phyloP scores from a whole-genome alignment of 2,888 invertebrate species.

The Thysanoteuthis rhombus region DNA sequence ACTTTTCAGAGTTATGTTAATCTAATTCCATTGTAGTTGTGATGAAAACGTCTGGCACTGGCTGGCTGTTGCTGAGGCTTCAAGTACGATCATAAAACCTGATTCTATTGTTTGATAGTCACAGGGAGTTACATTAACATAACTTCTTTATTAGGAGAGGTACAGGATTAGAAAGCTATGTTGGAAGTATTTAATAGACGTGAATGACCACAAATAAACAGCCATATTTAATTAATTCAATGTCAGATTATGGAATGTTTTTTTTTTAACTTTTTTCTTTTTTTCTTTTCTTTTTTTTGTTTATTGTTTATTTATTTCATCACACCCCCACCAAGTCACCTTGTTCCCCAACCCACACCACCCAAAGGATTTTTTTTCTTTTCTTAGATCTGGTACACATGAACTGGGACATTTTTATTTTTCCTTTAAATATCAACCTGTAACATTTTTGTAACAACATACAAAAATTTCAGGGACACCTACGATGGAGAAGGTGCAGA shows the following conservation, averaged over 20 bases:
- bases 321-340: background rate
- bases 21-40: too few species aligned
- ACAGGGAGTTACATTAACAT: background rate
- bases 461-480: too few species aligned
- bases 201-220: background rate
- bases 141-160: background rate
- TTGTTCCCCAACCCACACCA: background rate
- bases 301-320: background rate
- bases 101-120: background rate
- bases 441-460: background rate
- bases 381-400: too few species aligned
- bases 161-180: background rate
- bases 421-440: too few species aligned
- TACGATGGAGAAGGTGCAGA: too few species aligned
- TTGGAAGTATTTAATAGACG: background rate
- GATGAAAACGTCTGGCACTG: too few species aligned
- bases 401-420: too few species aligned
- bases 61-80: too few species aligned
- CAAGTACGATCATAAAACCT: background rate
- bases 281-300: background rate
- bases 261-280: background rate
- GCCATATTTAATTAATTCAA: background rate
- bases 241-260: background rate
- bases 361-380: too few species aligned
- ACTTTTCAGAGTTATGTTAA: too few species aligned